A percentile compares a stretch with the other conserved stretches of the same genome.
Evolutionary conservation across 2,888 invertebrate species (phyloP).

Genomic region (Brachylomia viminalis): DNA sequence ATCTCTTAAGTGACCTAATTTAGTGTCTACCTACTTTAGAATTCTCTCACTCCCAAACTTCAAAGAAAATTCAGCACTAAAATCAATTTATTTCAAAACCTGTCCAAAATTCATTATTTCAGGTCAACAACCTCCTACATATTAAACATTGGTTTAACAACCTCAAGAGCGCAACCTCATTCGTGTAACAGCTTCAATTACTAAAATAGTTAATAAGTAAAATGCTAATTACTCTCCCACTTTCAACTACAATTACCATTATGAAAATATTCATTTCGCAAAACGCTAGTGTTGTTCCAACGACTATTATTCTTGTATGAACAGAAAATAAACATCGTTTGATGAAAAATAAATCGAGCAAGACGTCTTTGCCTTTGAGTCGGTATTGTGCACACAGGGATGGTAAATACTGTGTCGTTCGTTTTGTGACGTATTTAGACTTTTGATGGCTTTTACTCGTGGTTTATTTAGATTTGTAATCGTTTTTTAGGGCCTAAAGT

Average conservation of each 20-base stretch:
- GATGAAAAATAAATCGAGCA: conserved; percentile 64
- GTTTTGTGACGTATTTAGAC: conserved; percentile 39
- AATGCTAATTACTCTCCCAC: conserved; percentile 47
- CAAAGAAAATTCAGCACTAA: neutral
- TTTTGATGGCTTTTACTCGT: conserved; percentile 20
- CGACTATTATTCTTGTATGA: conserved; percentile 48
- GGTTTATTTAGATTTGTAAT: conserved; percentile 31
- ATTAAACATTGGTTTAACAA: conserved; percentile 2
- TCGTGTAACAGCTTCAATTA: conserved; percentile 38
- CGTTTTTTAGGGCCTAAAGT: neutral
- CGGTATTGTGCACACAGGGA: conserved; percentile 37
- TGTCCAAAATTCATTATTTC: neutral
- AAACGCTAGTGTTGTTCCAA: conserved; percentile 27
- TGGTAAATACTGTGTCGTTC: conserved; percentile 53
- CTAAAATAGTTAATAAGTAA: conserved; percentile 32
- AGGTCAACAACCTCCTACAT: conserved; percentile 15
- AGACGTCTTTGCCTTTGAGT: conserved; percentile 50
- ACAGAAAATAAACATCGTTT: conserved; percentile 59
- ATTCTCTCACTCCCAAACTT: too few species aligned
- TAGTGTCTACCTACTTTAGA: too few species aligned
- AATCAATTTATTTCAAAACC: neutral
- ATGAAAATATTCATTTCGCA: conserved; percentile 41
- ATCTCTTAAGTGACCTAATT: too few species aligned
- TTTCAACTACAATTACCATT: conserved; percentile 44
- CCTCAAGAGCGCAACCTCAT: conserved; percentile 35